phyloP scores from a whole-genome alignment of 2,888 invertebrate genomes.

The Mythimna pallens region DNA sequence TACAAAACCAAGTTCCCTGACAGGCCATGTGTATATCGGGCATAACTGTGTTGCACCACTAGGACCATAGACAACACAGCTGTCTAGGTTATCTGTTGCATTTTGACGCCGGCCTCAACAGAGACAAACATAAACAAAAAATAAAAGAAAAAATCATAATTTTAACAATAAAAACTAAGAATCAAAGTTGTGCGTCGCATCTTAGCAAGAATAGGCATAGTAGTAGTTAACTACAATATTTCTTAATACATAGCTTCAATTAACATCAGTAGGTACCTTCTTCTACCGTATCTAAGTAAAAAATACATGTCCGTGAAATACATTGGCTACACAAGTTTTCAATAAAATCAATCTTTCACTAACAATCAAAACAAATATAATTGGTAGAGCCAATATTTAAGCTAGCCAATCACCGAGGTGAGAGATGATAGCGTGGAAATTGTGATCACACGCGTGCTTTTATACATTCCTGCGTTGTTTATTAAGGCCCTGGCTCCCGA shows the following conservation, averaged over 20 bases:
- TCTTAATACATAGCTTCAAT: slow-evolving; percentile 9
- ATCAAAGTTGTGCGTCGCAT: too few species aligned
- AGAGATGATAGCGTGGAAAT: slow-evolving; percentile 41
- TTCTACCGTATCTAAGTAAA: slow-evolving; percentile 36
- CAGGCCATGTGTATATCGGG: too few species aligned
- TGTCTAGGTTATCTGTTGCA: too few species aligned
- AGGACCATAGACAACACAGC: too few species aligned
- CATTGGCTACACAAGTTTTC: slow-evolving; percentile 53
- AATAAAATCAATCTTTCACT: slow-evolving; percentile 46
- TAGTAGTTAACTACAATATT: slow-evolving; percentile 11
- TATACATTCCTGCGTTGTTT: slow-evolving; percentile 37
- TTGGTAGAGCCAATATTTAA: slow-evolving; percentile 56
- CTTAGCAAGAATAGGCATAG: too few species aligned
- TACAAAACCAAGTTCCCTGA: too few species aligned
- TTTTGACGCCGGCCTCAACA: too few species aligned
- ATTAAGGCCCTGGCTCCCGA: not conserved
- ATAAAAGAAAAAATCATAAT: too few species aligned
- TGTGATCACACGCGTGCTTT: slow-evolving; percentile 42
- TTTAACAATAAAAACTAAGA: too few species aligned
- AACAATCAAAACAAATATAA: slow-evolving; percentile 56
- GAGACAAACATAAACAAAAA: too few species aligned
- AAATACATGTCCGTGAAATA: slow-evolving; percentile 40
- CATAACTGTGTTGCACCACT: too few species aligned
- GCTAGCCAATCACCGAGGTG: slow-evolving; percentile 43
- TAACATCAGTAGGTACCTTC: slow-evolving; percentile 14